A percentile compares a stretch with the other conserved stretches of the same genome.
These are phyloP conservation scores for Istiophorus platypterus DNA, from an alignment of 2,113 vertebrate species.

Conservation along the genomic window DNA sequence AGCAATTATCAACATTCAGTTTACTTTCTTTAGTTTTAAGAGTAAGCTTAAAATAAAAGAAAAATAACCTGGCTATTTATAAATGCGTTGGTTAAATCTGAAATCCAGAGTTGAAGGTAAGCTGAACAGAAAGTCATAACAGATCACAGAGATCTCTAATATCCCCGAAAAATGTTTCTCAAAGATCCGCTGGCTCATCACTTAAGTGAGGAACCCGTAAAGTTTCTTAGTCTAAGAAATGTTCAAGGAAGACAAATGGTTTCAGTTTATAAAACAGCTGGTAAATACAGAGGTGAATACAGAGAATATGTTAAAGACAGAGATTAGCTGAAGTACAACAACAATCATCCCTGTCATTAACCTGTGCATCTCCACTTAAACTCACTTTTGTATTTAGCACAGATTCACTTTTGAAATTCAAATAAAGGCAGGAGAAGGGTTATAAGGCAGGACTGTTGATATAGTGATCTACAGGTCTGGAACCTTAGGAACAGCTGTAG, in stretches of 20 bases:
- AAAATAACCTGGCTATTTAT: neutral
- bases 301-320: too few relatives aligned
- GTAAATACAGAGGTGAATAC: neutral
- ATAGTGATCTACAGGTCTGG: neutral
- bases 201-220: too few relatives aligned
- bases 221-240: neutral
- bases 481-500: too few relatives aligned
- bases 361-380: neutral
- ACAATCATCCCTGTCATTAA: neutral
- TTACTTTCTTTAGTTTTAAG: neutral
- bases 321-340: neutral
- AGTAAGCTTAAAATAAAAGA: neutral
- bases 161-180: neutral
- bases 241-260: neutral
- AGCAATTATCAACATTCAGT: neutral
- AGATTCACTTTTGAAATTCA: neutral
- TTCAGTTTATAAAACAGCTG: neutral
- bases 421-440: neutral
- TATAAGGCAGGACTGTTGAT: neutral
- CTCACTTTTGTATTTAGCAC: neutral
- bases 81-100: neutral
- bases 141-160: neutral
- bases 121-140: neutral
- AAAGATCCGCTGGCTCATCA: neutral
- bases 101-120: neutral